A percentile compares a stretch with the other conserved stretches of the same genome.
Evolutionary conservation across 1,140 invertebrate genomes (phyloP).

Genomic region (Drosophila ercepeae): DNA sequence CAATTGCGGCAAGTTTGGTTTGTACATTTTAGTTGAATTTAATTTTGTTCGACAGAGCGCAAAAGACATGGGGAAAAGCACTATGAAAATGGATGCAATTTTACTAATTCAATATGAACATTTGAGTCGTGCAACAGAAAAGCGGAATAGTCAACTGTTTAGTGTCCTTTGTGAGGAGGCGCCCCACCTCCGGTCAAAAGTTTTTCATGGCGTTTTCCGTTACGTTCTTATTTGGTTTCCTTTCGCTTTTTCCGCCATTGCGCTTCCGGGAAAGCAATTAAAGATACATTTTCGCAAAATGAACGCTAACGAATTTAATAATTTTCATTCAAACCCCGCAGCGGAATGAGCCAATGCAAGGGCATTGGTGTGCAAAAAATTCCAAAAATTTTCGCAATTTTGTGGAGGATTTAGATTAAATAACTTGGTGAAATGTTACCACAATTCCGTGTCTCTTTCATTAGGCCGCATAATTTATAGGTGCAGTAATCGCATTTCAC

Average conservation of each 20-base stretch:
- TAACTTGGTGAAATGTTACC: conserved; percentile 17
- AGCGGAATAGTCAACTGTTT: conserved; percentile 46
- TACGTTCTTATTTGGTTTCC: conserved; percentile 6
- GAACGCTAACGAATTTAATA: conserved; percentile 57
- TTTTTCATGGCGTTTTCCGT: conserved; percentile 27
- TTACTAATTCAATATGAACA: conserved; percentile 50
- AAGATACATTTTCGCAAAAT: conserved; percentile 50
- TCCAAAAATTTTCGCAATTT: conserved; percentile 6
- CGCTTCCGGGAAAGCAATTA: conserved; percentile 59
- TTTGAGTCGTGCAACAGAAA: conserved; percentile 20
- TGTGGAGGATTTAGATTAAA: conserved; percentile 16
- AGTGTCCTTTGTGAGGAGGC: conserved; percentile 28
- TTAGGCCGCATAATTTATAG: conserved; percentile 35
- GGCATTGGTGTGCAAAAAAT: conserved; percentile 46
- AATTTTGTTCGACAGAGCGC: conserved; percentile 28
- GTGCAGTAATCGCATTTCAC: conserved; percentile 43
- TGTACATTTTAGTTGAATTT: conserved; percentile 23
- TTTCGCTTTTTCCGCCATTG: conserved; percentile 11
- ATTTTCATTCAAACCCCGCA: conserved; percentile 32
- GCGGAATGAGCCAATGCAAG: conserved; percentile 11
- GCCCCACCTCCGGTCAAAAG: conserved; percentile 16
- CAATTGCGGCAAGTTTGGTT: not conserved
- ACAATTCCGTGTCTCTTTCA: conserved; percentile 24
- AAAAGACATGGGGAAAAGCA: not conserved
- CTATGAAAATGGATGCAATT: conserved; percentile 32